A percentile compares a stretch with the other conserved stretches of the same genome.
Evolutionary conservation across 2,888 invertebrate genomes (phyloP).

Genomic region (Anorthoa munda): DNA sequence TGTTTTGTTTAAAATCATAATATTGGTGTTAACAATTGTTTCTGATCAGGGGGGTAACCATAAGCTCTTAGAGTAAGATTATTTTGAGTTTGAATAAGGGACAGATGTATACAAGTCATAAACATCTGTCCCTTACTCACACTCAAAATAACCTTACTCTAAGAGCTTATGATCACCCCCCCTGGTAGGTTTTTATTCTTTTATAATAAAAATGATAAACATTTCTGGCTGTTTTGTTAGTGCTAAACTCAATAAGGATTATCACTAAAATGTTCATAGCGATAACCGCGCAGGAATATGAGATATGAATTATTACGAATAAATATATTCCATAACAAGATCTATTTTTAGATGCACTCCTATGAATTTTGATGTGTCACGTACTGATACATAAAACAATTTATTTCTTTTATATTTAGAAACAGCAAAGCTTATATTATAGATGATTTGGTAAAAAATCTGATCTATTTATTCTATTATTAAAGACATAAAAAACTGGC

Average conservation of each 20-base stretch:
- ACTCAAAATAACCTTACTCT: no score
- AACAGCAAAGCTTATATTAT: neutral
- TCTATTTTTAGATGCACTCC: neutral
- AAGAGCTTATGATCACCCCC: no score
- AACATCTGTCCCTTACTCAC: no score
- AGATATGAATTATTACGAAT: neutral
- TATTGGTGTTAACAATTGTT: constrained; percentile 9
- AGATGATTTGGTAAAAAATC: neutral
- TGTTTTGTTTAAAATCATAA: constrained; percentile 1
- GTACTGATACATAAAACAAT: neutral
- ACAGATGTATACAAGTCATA: no score
- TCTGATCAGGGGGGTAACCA: no score
- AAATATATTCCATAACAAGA: no score
- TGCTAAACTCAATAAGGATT: constrained; percentile 1
- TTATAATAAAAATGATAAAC: neutral
- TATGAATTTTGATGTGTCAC: neutral
- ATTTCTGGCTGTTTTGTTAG: neutral
- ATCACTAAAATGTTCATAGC: neutral
- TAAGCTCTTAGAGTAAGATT: no score
- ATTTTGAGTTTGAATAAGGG: no score
- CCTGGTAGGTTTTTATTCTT: no score
- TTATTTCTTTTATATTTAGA: neutral
- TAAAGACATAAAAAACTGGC: no score
- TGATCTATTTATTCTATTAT: neutral
- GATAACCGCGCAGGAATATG: neutral